Percentiles rank a stretch among this genome's conserved stretches.
These are phyloP conservation scores for Shinisaurus crocodilurus DNA, from an alignment of 2,113 vertebrate genomes.

Conservation along the genomic window DNA sequence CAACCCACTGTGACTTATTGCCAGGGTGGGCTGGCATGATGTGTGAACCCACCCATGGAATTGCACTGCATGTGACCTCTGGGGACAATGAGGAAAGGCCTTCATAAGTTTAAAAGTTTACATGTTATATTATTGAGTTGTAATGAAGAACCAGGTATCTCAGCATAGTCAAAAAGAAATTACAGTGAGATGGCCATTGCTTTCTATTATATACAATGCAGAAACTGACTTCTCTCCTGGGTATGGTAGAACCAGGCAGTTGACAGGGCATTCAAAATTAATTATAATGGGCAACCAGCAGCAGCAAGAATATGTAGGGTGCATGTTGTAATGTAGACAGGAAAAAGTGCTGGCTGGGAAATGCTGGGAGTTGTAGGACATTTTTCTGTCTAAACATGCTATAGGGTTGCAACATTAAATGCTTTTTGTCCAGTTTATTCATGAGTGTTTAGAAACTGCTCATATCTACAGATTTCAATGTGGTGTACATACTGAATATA, in stretches of 20 bases:
- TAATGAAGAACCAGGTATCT: conserved; percentile 7
- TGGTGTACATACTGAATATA: too few relatives aligned
- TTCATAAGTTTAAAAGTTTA: not conserved
- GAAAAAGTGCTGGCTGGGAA: too few relatives aligned
- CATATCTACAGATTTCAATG: too few relatives aligned
- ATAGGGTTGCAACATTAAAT: too few relatives aligned
- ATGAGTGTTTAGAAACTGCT: too few relatives aligned
- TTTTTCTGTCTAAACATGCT: too few relatives aligned
- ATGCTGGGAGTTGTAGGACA: too few relatives aligned
- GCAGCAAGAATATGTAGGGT: too few relatives aligned
- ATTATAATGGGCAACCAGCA: not conserved
- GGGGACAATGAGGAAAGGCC: not conserved
- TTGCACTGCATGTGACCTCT: not conserved
- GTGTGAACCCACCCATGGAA: too few relatives aligned
- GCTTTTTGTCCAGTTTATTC: not conserved
- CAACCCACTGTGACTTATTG: too few relatives aligned
- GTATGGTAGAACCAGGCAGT: not conserved
- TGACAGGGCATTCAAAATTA: not conserved
- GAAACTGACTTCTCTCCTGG: not conserved
- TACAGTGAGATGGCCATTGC: not conserved
- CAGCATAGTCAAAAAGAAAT: not conserved
- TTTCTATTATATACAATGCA: not conserved
- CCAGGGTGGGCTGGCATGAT: too few relatives aligned
- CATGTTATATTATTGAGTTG: not conserved
- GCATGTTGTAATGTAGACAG: too few relatives aligned